Conservation (phyloP, 2,797 vertebrate genomes). For the Siniperca undulata region DNA sequence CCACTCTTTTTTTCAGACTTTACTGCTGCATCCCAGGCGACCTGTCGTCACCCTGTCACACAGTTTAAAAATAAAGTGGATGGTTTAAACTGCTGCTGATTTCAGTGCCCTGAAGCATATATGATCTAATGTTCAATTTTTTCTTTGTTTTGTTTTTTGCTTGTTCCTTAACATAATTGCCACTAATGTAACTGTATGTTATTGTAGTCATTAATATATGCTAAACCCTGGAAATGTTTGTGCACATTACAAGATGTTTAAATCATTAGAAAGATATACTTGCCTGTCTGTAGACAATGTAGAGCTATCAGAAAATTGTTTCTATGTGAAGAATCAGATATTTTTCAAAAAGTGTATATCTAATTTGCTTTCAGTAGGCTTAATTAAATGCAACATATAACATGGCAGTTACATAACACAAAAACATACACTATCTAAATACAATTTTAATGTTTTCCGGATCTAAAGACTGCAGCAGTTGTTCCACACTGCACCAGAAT, state of each 20-base stretch:
- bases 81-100: constrained; percentile 66
- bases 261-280: neutral
- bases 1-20: constrained; percentile 16
- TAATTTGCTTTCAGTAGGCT: constrained; percentile 10
- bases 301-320: neutral
- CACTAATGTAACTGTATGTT: constrained; percentile 56
- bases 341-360: neutral
- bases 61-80: constrained; percentile 84
- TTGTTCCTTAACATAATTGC: constrained; percentile 48
- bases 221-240: constrained; percentile 31
- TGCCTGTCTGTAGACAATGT: constrained; percentile 1
- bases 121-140: constrained; percentile 45
- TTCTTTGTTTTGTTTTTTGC: constrained; percentile 26
- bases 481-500: constrained; percentile 40
- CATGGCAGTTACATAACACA: neutral
- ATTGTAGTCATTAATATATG: constrained; percentile 42
- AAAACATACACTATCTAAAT: neutral
- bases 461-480: constrained; percentile 9
- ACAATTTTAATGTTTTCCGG: neutral
- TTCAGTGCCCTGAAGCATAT: constrained; percentile 70
- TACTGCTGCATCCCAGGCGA: constrained; percentile 43
- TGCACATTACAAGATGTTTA: constrained; percentile 22
- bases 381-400: constrained; percentile 12
- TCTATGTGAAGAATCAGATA: neutral
- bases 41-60: constrained; percentile 57